Base-by-base conservation (phyloP, 2,113 vertebrate genomes). In the Paralichthys olivaceus region DNA sequence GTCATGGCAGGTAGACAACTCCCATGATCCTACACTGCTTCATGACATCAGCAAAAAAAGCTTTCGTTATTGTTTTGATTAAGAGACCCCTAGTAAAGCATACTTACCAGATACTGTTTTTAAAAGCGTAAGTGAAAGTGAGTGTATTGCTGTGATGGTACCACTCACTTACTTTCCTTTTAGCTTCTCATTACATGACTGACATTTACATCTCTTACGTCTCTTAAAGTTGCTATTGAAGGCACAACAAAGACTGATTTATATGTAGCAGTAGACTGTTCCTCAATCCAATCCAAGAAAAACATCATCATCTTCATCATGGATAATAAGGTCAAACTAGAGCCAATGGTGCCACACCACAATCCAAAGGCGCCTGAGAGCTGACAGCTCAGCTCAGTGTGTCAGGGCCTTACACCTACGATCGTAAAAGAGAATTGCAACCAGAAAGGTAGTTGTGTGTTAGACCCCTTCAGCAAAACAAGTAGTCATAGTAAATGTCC, bases 371-470 rank as follows among this genome's bases (percentile, higher is more conserved):
- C 19, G 14, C 59, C 57, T 12, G 28, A 28, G n/a, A 43, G 72
- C 22, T 28, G 17, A 22, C 72, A 49, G 63, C 37, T 59, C 65
- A 57, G 55, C 60, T 2, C 32, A 60, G 72, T 45, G 58, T 59
- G 51, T 72, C 34, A 11, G 28, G 51, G 64, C 17, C 74, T 68
- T 43, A 60, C 63, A 28, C 26, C 70, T 60, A 26, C 65, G 34
- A 81, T 73, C 26, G 43, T 90, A 82, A 87, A 90, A 87, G 51
- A 56, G 60, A 82, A 83, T 59, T 84, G 71, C 37, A 84, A 57
- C 61, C 87, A 79, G 65, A 76, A 62, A 60, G 40, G 20, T 29
- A 13, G 45, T 17, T 76, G 69, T 80, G 61, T 63, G 55, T 75
- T 78, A 7, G 61, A 54, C 45, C 53, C 72, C 66, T 61, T 80